Evolutionary conservation across 2,888 invertebrate species (phyloP).

Genomic region (Flexamia atlantica): DNA sequence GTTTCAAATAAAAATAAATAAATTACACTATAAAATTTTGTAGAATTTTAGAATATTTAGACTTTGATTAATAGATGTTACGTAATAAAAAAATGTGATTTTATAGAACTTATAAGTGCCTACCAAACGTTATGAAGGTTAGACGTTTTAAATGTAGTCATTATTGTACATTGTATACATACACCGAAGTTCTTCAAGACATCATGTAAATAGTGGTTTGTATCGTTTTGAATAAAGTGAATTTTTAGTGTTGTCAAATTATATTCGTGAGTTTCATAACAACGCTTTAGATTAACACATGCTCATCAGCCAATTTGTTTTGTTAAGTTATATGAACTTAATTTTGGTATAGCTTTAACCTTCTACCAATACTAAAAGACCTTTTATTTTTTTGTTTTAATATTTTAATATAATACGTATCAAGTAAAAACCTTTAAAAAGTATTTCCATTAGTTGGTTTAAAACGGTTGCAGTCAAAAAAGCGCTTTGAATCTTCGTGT

Average conservation of each 20-base stretch:
- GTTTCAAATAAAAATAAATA: neutral
- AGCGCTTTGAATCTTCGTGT: no score
- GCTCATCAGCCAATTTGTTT: no score
- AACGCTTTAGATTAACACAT: neutral
- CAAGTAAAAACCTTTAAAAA: no score
- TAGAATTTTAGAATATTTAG: constrained; percentile 12
- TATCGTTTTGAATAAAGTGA: constrained; percentile 11
- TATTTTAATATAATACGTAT: no score
- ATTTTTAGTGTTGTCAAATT: constrained; percentile 19
- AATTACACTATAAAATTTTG: constrained; percentile 21
- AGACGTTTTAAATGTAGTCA: constrained; percentile 47
- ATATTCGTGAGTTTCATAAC: neutral
- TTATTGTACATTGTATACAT: constrained; percentile 52
- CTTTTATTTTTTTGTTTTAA: no score
- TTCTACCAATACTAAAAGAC: no score
- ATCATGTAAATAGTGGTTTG: constrained; percentile 25
- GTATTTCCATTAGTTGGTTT: no score
- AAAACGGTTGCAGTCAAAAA: no score
- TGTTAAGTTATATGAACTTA: no score
- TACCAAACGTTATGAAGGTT: constrained; percentile 29
- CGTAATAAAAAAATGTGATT: constrained; percentile 47
- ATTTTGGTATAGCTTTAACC: no score
- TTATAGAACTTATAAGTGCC: constrained; percentile 53
- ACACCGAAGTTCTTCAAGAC: neutral
- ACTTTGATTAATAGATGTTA: constrained; percentile 2